Evolutionary conservation across 2,888 invertebrate species (phyloP), one percentile per base, ranked within the genome.

Genomic region (Thumatha senex): DNA sequence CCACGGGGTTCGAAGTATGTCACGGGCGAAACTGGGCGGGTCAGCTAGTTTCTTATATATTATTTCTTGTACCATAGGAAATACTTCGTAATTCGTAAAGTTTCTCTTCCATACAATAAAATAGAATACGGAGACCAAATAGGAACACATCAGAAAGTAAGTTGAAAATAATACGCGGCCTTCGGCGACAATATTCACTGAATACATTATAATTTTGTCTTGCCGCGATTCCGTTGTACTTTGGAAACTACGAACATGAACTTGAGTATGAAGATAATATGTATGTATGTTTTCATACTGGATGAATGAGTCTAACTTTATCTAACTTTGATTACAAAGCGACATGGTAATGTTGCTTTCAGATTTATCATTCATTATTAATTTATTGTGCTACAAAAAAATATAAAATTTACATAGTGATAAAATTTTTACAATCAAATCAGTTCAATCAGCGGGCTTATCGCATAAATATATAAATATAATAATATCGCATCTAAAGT

Each of bases 141-240:
- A 49, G 67, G 69, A 74, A 65, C 52, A 40, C 31, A 56, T 60
- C 60, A 61, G 35, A 61, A 76, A 74, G 77, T 86, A 89, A 89
- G 84, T 86, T 70, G 85, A 88, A 89, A 89, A 86, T 90, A 91
- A 90, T 90, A 86, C 81, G 83, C 80, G 76, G 75, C 75, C 76
- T 75, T 70, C 63, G 61, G 62, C 70, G 72, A 80, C 88, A 90
- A 90, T 90, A 90, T 90, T 90, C 89, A 80, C 80, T 75, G 90
- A 86, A 89, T 85, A 84, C 70, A 86, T 86, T 84, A 84, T 68
- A 10, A 72, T 72, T 71, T 55, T 69, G 64, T 67, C 69, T 72
- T 71, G 67, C 62, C 56, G 47, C 55, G 54, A 60, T 45, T 41
- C 39, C 47, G 43, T 8, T 40, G 42, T 43, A 48, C 51, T 51